phyloP scores from a whole-genome alignment of 2,113 vertebrate genomes.

The Nibea albiflora region DNA sequence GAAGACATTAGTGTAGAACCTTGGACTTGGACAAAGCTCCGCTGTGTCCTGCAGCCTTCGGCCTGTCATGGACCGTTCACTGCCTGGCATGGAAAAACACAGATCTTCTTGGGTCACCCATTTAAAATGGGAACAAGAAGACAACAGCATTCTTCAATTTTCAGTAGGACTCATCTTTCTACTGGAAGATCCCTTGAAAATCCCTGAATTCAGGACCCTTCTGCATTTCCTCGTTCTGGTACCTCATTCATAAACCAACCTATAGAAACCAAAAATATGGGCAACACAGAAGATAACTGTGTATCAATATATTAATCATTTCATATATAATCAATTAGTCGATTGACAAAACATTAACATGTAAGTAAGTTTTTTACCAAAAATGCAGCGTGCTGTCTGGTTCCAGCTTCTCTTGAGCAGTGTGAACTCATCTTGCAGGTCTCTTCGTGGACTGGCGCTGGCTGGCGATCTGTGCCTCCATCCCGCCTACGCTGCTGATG shows the following conservation, averaged over 20 bases:
- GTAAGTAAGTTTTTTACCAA: background rate
- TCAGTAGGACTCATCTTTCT: background rate
- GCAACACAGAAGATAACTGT: background rate
- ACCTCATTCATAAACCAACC: background rate
- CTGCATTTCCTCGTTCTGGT: background rate
- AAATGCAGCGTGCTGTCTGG: background rate
- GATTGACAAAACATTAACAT: background rate
- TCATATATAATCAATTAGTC: background rate
- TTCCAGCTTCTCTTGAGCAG: background rate
- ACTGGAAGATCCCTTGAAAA: too few species aligned
- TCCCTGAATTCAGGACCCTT: background rate
- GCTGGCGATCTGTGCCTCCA: constrained; percentile 89
- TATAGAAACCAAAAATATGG: too few species aligned
- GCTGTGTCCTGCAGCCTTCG: constrained; percentile 8
- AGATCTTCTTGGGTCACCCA: background rate
- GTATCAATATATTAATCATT: background rate
- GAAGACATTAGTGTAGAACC: background rate
- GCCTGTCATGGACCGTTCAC: background rate
- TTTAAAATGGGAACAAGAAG: background rate
- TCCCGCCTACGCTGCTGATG: constrained; percentile 88
- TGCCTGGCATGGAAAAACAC: background rate
- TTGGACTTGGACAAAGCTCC: background rate
- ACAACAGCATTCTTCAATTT: background rate
- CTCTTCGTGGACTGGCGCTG: constrained; percentile 90
- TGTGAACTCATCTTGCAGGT: constrained; percentile 44